phyloP scores from a whole-genome alignment of 2,888 invertebrate species.

The Heliothis peltigera region DNA sequence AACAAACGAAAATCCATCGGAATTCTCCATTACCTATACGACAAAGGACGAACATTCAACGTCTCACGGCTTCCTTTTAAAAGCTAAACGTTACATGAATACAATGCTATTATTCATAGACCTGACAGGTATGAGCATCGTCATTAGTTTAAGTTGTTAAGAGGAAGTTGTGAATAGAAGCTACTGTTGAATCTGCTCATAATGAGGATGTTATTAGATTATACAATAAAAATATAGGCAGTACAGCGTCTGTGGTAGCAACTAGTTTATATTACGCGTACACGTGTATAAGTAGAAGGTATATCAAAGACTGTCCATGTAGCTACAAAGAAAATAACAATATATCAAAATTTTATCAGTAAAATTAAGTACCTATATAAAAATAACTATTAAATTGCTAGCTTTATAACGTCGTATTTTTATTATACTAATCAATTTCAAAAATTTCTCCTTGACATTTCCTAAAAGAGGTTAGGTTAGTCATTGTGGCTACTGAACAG shows the following conservation, averaged over 20 bases:
- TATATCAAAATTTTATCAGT: too few relatives aligned
- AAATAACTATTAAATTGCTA: too few relatives aligned
- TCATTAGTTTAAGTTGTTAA: conserved; percentile 15
- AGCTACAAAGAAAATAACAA: too few relatives aligned
- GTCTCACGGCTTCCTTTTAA: conserved; percentile 23
- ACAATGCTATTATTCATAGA: conserved; percentile 16
- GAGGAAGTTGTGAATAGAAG: conserved; percentile 13
- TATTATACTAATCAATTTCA: too few relatives aligned
- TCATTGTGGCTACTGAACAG: too few relatives aligned
- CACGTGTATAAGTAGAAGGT: not conserved
- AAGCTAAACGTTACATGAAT: conserved; percentile 24
- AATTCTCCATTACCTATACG: conserved; percentile 25
- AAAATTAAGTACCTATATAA: too few relatives aligned
- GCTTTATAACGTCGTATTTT: too few relatives aligned
- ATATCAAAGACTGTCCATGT: too few relatives aligned
- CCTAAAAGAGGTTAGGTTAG: too few relatives aligned
- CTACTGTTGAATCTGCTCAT: conserved; percentile 3
- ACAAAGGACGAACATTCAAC: conserved; percentile 18
- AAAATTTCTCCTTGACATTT: not conserved
- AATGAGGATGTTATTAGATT: conserved; percentile 4
- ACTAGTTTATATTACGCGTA: not conserved
- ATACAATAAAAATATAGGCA: not conserved
- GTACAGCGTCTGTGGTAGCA: too few relatives aligned
- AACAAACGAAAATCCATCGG: conserved; percentile 18
- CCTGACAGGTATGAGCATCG: conserved; percentile 9